Base-by-base conservation (phyloP, 2,797 vertebrate species). In the Dallia pectoralis region DNA sequence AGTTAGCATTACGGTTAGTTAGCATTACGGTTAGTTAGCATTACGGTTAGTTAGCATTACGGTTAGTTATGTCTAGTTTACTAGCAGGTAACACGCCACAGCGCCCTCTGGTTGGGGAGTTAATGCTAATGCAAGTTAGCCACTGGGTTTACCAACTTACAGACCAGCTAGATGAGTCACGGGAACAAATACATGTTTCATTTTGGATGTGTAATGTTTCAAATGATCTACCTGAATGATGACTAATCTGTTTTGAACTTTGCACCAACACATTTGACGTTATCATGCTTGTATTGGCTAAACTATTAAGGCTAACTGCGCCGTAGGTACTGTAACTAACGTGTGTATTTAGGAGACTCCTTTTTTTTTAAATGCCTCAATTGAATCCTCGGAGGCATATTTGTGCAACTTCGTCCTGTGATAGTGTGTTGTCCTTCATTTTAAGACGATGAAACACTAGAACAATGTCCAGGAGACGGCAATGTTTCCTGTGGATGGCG, bases 401-500 rank as follows among this genome's bases (percentile, higher is more conserved):
- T 0, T 53, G 51, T 53, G 19, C 51, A 53, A 53, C 19, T 19
- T 8, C 18, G n/a, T 53, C 51, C 2, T 7, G 7, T 53, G 18
- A 53, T 7, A 53, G 51, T 53, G n/a, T 22, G 33, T 36, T 8
- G n/a, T 15, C 16, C 49, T 51, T 51, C 77, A 49, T 4, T 48
- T 0, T 33, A 32, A 70, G 0, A 3, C 18, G 3, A 6, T 19
- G 61, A 30, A 61, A 25, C 51, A 30, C 32, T 18, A 61, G 16
- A 76, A 59, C 30, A 0, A 67, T 48, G 4, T 64, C 36, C 22
- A 25, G 16, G 11, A 30, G 9, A 33, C 56, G 22, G 62, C 30
- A 32, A 71, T 22, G 6, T 53, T 75, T 75, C 69, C 74, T 71
- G 32, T 62, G 30, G 59, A 47, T 14, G 27, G 27, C 1, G 27